A percentile compares a stretch with the other conserved stretches of the same genome.
Conservation (phyloP, 2,113 vertebrate species). For the Elgaria multicarinata region DNA sequence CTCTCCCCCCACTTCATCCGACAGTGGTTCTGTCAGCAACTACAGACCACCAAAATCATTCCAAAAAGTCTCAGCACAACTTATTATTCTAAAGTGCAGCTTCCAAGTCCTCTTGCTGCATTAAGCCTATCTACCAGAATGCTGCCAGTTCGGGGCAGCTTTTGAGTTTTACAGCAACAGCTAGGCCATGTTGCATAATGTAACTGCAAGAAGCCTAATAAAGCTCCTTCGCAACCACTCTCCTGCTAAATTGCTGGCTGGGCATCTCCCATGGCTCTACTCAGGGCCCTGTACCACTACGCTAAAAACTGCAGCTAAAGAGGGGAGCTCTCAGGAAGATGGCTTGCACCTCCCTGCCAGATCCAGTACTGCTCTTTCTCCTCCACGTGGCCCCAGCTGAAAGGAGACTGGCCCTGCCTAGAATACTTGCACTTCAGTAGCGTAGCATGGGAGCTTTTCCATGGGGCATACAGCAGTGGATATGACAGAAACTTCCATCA, state of each 20-base stretch:
- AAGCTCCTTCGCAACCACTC: background rate
- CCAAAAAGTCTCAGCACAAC: background rate
- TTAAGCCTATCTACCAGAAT: background rate
- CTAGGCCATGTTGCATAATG: background rate
- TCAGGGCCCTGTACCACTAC: background rate
- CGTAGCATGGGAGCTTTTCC: too few species aligned
- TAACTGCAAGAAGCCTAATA: background rate
- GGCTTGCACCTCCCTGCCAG: too few species aligned
- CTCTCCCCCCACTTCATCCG: too few species aligned
- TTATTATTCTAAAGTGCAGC: background rate
- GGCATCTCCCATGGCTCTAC: too few species aligned
- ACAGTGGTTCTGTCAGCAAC: background rate
- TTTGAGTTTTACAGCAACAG: background rate
- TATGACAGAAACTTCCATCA: background rate
- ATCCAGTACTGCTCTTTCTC: background rate
- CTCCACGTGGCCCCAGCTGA: background rate
- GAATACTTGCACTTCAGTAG: background rate
- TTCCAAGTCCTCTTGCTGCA: background rate
- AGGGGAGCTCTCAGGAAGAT: background rate
- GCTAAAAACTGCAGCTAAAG: background rate
- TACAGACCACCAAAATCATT: background rate
- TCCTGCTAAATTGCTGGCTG: background rate
- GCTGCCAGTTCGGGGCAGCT: too few species aligned
- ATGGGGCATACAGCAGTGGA: background rate
- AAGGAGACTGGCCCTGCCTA: background rate